Evolutionary conservation across 2,113 vertebrate species (phyloP).

Genomic region (Heterotis niloticus): DNA sequence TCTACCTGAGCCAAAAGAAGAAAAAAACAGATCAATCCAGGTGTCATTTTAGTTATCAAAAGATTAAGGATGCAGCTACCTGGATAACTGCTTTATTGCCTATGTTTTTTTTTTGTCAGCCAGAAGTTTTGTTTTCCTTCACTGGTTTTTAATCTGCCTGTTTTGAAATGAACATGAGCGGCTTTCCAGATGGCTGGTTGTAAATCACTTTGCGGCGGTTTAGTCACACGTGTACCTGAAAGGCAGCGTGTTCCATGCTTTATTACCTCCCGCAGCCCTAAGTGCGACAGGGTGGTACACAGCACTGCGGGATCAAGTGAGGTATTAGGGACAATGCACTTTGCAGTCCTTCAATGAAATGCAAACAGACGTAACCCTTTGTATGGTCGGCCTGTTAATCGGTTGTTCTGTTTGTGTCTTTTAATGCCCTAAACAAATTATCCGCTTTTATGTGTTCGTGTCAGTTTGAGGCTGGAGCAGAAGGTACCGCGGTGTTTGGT

Average conservation of each 20-base stretch:
- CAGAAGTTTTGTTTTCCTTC: neutral
- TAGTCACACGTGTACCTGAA: neutral
- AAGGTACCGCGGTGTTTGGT: too few species aligned
- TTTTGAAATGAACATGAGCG: neutral
- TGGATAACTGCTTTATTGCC: conserved; percentile 5
- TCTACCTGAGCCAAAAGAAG: neutral
- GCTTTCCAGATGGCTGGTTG: conserved; percentile 14
- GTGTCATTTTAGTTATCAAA: conserved; percentile 21
- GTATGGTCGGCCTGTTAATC: too few species aligned
- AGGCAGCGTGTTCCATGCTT: neutral
- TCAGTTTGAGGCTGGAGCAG: too few species aligned
- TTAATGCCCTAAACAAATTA: too few species aligned
- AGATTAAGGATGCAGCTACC: neutral
- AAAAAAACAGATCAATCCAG: neutral
- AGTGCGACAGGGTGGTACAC: neutral
- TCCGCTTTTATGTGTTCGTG: too few species aligned
- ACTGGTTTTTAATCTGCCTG: neutral
- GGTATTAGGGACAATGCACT: neutral
- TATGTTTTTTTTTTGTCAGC: neutral
- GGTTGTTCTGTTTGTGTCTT: too few species aligned
- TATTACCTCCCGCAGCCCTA: neutral
- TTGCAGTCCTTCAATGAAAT: too few species aligned
- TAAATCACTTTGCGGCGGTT: neutral
- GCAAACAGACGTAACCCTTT: too few species aligned
- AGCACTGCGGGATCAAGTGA: neutral